Evolutionary conservation across 2,797 vertebrate genomes (phyloP).

Genomic region (Periparus ater): DNA sequence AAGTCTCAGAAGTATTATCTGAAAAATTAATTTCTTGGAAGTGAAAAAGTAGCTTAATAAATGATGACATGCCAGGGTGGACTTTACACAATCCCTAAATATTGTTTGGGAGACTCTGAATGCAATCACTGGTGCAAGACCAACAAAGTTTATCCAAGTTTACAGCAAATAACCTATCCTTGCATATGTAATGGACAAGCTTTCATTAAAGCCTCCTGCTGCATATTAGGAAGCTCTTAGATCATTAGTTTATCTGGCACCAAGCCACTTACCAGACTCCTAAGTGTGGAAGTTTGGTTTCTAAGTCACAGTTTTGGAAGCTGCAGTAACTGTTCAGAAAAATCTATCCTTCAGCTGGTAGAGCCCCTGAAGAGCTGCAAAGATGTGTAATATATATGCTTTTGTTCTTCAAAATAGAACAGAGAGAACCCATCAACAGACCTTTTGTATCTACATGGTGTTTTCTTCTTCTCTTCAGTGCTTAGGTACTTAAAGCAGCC

Average conservation of each 20-base stretch:
- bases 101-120: neutral
- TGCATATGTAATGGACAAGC: neutral
- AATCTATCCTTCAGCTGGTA: neutral
- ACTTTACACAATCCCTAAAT: neutral
- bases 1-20: neutral
- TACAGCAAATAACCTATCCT: neutral
- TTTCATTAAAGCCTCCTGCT: neutral
- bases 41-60: neutral
- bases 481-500: neutral
- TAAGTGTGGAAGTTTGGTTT: neutral
- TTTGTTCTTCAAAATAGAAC: conserved; percentile 4
- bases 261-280: neutral
- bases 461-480: neutral
- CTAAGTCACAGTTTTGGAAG: neutral
- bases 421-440: neutral
- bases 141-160: neutral
- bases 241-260: neutral
- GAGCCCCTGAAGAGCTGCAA: neutral
- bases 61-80: neutral
- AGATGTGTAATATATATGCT: neutral
- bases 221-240: neutral
- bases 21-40: neutral
- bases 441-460: neutral
- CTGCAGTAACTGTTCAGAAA: neutral
- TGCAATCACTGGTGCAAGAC: neutral